Evolutionary conservation across 2,113 vertebrate species (phyloP), one percentile per base, ranked within the genome.

Genomic region (Atlantisia rogersi): DNA sequence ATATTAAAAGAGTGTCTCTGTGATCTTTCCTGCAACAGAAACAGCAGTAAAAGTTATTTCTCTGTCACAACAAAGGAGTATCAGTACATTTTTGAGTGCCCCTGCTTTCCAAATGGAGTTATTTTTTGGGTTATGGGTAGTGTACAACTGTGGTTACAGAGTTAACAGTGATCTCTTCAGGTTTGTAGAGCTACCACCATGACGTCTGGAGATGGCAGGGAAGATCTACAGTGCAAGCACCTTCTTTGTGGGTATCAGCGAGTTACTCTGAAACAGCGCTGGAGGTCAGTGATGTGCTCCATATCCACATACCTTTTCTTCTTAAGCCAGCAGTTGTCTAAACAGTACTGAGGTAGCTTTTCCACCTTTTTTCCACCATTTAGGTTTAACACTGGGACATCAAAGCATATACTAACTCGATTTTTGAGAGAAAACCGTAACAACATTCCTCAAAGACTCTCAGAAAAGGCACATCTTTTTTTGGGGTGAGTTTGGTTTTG

Each of bases 21-120:
- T 97, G 95, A 95, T 97, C 97, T 97, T 95, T 92, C 97, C 97
- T 98, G 98, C 92, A 98, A 97, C 1, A 80, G 95, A 98, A 98
- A 98, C 77, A 97, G 95, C 93, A 93, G 77, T 96, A 95, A 44
- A 97, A 94, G 86, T 97, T 97, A 98, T 55, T 91, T 91, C 48
- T 88, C 17, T 62, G 84, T 78, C 86, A 88, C 13, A 8, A 32
- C 32, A n/a, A 85, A 95, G 88, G 65, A 82, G 18, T 28, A 67
- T 15, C 75, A 83, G 8, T 50, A 60, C 63, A 52, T 64, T 82
- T 82, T 64, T 90, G 19, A 63, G 31, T 86, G 48, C 39, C 28
- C 35, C 16, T 18, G 63, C 87, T 35, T 74, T 74, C 90, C 40
- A 76, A 93, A 37, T 7, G 16, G 60, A 60, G 71, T 73, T 55